These are phyloP conservation scores for Sympetrum striolatum DNA, from an alignment of 2,888 invertebrate genomes.

Conservation along the genomic window DNA sequence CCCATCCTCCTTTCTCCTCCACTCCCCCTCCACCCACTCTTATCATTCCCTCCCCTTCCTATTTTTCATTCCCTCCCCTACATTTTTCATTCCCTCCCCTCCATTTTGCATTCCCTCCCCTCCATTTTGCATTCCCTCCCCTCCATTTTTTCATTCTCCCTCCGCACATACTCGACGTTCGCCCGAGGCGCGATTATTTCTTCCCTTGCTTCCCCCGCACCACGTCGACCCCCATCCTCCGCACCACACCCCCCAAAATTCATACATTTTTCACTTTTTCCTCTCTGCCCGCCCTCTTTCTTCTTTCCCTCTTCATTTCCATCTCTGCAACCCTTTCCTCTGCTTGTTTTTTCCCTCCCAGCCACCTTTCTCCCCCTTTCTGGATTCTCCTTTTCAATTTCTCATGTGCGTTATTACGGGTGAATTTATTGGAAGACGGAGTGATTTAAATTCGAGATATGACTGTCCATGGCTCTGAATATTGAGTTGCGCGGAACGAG, in stretches of 20 bases:
- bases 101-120: too few species aligned
- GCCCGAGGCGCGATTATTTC: not conserved
- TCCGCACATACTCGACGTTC: not conserved
- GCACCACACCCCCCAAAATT: not conserved
- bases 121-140: not conserved
- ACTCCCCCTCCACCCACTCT: not conserved
- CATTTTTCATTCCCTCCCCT: not conserved
- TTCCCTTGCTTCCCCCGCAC: not conserved
- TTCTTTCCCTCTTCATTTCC: not conserved
- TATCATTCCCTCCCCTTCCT: too few species aligned
- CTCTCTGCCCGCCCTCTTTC: not conserved
- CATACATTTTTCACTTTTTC: not conserved
- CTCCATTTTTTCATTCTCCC: not conserved
- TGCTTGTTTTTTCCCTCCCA: not conserved
- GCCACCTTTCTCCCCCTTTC: not conserved
- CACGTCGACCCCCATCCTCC: too few species aligned
- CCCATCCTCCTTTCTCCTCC: not conserved
- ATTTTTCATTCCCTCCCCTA: not conserved
- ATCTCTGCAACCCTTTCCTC: not conserved
- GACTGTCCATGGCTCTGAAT: too few species aligned
- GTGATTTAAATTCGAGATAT: too few species aligned
- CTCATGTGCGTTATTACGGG: too few species aligned
- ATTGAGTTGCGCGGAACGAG: too few species aligned
- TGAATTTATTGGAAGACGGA: too few species aligned
- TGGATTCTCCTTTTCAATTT: not conserved